Evolutionary conservation across 2,888 invertebrate genomes (phyloP).

Genomic region (Drosophila anceps): DNA sequence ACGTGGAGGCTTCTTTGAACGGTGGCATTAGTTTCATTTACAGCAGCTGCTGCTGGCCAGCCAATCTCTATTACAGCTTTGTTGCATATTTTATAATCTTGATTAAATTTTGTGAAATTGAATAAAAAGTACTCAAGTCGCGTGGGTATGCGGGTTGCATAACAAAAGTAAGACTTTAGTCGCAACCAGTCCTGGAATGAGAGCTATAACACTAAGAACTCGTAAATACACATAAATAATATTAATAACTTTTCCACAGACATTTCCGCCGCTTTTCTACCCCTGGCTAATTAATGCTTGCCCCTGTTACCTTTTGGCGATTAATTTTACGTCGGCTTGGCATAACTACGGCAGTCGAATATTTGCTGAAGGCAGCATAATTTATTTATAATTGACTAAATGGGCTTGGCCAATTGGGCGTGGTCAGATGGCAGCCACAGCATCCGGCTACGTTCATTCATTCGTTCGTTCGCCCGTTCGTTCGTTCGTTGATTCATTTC

Average conservation of each 20-base stretch:
- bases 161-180: neutral
- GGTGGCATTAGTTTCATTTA: constrained; percentile 52
- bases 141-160: neutral
- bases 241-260: constrained; percentile 64
- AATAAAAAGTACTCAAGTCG: neutral
- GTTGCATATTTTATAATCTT: constrained; percentile 66
- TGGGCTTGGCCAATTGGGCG: constrained; percentile 52
- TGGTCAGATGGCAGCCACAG: constrained; percentile 18
- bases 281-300: constrained; percentile 42
- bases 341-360: constrained; percentile 40
- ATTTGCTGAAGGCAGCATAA: constrained; percentile 64
- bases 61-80: constrained; percentile 43
- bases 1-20: constrained; percentile 1
- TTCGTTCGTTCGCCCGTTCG: constrained; percentile 23
- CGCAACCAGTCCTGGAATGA: constrained; percentile 6
- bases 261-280: neutral
- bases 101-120: constrained; percentile 29
- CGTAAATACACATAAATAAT: constrained; percentile 65
- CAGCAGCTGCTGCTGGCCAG: constrained; percentile 17
- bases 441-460: constrained; percentile 27
- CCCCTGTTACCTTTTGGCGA: constrained; percentile 11
- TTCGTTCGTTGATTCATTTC: constrained; percentile 47
- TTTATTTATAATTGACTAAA: constrained; percentile 79
- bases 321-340: constrained; percentile 26
- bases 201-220: constrained; percentile 37